Base-by-base conservation (phyloP, 2,888 invertebrate genomes). In the Volucella bombylans region DNA sequence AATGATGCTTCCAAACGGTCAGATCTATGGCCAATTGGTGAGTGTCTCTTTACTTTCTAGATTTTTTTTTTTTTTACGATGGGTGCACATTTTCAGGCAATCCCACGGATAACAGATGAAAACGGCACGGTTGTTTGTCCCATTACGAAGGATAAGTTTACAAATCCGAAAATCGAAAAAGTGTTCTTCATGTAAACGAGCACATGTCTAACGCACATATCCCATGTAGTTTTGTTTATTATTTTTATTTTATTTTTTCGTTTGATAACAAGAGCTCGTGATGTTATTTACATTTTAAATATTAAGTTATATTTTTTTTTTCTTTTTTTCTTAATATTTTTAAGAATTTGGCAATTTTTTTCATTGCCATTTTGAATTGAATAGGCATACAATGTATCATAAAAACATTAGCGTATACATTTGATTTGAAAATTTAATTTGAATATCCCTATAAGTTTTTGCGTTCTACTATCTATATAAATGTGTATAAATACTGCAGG, bases 1-100 rank as follows among this genome's bases (percentile, higher is more conserved):
- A 11, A 97, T 99, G 96, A 98, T 98, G 95, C 94, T 99, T 92
- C 99, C 99, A 85, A 99, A 99, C 93, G 99, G 99, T 73, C 96
- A 97, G 92, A 98, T 99, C 79, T 99, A 98, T 90, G 98, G 98
- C 10, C 97, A 97, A 92, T 94, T 96, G 94, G 96, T 96, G 88
- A 91, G 88, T 87, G 18, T 9, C 10, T 12, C 10, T 43, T 41
- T 12, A 9, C 1, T 4, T n/a, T 14, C 10, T 4, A 10, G 2
- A 1, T 12, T 1, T 1, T 8, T 11, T 54, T 54, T 23, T 54
- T 14, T 39, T 8, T 14, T 43, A 3, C 11, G n/a, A 54, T 8
- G 2, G 0, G 1, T 47, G 8, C 87, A 82, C 82, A 31, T 87
- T 85, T 89, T 87, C 92, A 97, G 96, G 97, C 98, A 12, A 93